Evolutionary conservation across 2,888 invertebrate species (phyloP).

Genomic region (Eupsilia transversa): DNA sequence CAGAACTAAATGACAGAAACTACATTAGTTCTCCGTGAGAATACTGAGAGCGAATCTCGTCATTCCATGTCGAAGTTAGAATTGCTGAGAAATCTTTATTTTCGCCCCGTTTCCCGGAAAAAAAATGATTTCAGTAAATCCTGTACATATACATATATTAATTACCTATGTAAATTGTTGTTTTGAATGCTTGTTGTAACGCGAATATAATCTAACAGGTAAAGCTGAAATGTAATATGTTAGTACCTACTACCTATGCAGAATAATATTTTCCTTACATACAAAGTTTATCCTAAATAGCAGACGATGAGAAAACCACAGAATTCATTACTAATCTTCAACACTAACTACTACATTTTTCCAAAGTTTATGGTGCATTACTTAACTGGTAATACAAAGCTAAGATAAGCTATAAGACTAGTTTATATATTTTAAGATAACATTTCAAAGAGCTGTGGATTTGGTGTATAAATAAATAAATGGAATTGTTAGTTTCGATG

Average conservation of each 20-base stretch:
- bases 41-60: conserved; percentile 14
- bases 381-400: conserved; percentile 18
- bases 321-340: conserved; percentile 1
- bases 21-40: conserved; percentile 50
- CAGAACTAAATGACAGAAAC: conserved; percentile 39
- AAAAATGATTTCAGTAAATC: conserved; percentile 31
- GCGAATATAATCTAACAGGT: conserved; percentile 20
- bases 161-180: conserved; percentile 1
- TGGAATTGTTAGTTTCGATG: conserved; percentile 16
- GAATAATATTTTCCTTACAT: conserved; percentile 15
- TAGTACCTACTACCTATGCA: not conserved
- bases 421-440: no score
- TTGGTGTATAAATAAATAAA: no score
- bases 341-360: not conserved
- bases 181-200: not conserved
- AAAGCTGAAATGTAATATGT: conserved; percentile 21
- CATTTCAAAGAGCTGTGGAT: no score
- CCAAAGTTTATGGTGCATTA: conserved; percentile 28
- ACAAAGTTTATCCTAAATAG: not conserved
- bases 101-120: conserved; percentile 39
- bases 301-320: not conserved
- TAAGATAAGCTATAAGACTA: no score
- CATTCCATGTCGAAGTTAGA: conserved; percentile 8
- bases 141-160: not conserved
- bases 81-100: conserved; percentile 36